phyloP scores from a whole-genome alignment of 2,888 invertebrate species.

The Malachius bipustulatus region DNA sequence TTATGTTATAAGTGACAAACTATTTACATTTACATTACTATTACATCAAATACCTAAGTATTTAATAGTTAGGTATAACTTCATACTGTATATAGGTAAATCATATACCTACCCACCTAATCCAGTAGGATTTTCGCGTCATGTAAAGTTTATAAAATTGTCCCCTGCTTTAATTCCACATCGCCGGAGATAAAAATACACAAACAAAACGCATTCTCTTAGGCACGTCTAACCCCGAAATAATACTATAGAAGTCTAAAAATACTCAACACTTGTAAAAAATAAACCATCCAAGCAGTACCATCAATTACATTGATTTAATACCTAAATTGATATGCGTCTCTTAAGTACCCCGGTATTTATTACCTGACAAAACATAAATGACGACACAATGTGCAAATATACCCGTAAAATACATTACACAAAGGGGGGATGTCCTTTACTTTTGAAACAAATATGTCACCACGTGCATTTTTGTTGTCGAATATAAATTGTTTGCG shows the following conservation, averaged over 20 bases:
- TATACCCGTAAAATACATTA: too few species aligned
- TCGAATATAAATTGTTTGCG: too few species aligned
- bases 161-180: constrained; percentile 22
- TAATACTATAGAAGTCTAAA: constrained; percentile 22
- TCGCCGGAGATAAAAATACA: constrained; percentile 25
- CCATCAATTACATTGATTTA: constrained; percentile 30
- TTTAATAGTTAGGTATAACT: too few species aligned
- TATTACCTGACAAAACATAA: constrained; percentile 28
- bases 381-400: constrained; percentile 16
- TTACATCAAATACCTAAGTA: too few species aligned
- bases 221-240: constrained; percentile 22
- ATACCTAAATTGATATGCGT: constrained; percentile 27
- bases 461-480: too few species aligned
- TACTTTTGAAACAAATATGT: too few species aligned
- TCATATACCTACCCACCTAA: too few species aligned
- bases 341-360: constrained; percentile 23
- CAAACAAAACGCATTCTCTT: constrained; percentile 25
- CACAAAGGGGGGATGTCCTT: too few species aligned
- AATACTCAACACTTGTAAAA: constrained; percentile 24
- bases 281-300: constrained; percentile 26
- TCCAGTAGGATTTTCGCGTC: constrained; percentile 19
- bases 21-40: too few species aligned
- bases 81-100: too few species aligned
- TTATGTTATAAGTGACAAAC: too few species aligned
- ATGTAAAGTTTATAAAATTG: constrained; percentile 20